Evolutionary conservation across 23 tunicate genomes (phyloP).

Genomic region (Trididemnum clinides): DNA sequence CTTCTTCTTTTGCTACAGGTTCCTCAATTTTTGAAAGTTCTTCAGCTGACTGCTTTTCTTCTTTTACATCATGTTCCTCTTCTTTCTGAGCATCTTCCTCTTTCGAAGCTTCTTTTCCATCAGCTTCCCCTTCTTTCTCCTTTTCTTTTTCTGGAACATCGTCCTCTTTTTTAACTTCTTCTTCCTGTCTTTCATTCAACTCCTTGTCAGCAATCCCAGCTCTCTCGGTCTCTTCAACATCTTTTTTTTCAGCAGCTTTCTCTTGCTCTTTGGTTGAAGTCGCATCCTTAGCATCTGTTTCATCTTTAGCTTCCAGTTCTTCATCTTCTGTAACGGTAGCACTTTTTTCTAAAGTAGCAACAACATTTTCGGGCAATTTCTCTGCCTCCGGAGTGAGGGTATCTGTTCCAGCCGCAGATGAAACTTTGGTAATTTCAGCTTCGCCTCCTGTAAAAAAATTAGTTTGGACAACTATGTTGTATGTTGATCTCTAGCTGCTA

Average conservation of each 20-base stretch:
- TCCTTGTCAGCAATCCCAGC: background rate
- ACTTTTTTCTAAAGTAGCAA: no score
- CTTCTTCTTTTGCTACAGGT: no score
- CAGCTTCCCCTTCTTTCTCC: background rate
- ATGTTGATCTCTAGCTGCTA: no score
- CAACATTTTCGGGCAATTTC: no score
- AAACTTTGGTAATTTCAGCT: slow-evolving; percentile 26
- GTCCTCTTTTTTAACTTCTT: background rate
- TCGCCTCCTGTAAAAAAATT: slow-evolving; percentile 5
- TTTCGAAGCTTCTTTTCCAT: background rate
- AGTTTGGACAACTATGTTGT: no score
- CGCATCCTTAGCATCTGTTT: background rate
- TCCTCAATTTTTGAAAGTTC: no score
- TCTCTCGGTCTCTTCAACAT: background rate
- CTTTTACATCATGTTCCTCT: background rate
- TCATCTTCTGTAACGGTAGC: slow-evolving; percentile 12
- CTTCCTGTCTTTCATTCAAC: background rate
- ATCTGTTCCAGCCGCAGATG: slow-evolving; percentile 32
- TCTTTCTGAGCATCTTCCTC: background rate
- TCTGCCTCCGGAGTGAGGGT: no score
- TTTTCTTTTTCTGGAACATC: background rate
- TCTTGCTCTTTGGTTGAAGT: background rate
- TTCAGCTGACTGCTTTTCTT: no score
- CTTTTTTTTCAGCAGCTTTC: background rate
- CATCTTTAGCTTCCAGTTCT: background rate